phyloP scores from a whole-genome alignment of 2,113 vertebrate genomes.

The Atlantisia rogersi region DNA sequence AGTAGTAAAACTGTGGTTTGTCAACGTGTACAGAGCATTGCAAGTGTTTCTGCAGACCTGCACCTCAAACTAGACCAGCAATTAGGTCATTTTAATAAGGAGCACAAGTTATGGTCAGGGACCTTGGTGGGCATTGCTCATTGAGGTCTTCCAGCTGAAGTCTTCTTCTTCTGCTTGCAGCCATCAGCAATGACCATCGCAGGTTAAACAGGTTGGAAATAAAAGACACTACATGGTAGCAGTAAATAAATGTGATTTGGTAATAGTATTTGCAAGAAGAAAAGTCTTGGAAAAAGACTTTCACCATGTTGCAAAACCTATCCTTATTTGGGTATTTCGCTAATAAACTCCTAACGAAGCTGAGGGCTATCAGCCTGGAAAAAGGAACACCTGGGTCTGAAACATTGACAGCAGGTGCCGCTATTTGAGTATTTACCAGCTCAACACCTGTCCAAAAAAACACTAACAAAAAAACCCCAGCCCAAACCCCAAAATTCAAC shows the following conservation, averaged over 20 bases:
- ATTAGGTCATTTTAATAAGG: not conserved
- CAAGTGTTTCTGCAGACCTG: not conserved
- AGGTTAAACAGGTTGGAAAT: not conserved
- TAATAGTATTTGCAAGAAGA: not conserved
- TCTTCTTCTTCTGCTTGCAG: not conserved
- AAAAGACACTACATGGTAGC: rapidly evolving
- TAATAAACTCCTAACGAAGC: not conserved
- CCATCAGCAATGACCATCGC: not conserved
- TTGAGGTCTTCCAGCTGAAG: not conserved
- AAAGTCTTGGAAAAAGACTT: not conserved
- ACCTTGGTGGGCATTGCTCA: not conserved
- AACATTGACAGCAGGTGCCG: slow-evolving; percentile 23
- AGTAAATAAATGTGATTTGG: not conserved
- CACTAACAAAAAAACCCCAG: not conserved
- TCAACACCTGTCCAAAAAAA: not conserved
- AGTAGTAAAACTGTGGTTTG: not conserved
- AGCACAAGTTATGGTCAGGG: not conserved
- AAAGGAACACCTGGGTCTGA: not conserved
- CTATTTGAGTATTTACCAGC: not conserved
- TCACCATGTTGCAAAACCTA: not conserved
- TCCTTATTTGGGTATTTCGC: not conserved
- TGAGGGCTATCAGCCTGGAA: not conserved
- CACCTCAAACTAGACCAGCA: not conserved
- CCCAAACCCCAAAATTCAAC: no score
- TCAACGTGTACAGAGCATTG: rapidly evolving